Conservation (phyloP, 2,113 vertebrate species). For the Gasterosteus nipponicus region DNA sequence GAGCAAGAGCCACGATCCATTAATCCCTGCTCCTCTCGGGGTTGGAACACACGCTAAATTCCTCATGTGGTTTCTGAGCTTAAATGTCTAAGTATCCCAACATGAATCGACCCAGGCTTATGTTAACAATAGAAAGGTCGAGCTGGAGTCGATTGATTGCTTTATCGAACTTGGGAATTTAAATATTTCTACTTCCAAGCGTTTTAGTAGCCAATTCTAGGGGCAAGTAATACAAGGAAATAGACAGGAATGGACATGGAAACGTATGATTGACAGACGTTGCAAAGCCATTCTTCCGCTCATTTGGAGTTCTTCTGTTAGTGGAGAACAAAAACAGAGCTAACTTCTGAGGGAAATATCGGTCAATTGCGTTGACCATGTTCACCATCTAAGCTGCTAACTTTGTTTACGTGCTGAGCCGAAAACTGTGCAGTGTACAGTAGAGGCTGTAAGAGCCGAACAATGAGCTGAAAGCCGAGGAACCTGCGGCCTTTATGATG, state of each 20-base stretch:
- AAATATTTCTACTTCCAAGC: not conserved
- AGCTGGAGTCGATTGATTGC: not conserved
- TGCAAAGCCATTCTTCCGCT: not conserved
- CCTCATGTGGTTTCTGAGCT: constrained; percentile 20
- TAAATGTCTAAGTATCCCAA: constrained; percentile 11
- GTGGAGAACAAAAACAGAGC: no score
- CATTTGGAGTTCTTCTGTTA: not conserved
- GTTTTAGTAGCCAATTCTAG: not conserved
- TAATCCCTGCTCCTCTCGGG: constrained; percentile 34
- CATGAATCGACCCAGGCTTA: constrained; percentile 11
- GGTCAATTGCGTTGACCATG: not conserved
- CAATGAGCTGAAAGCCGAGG: not conserved
- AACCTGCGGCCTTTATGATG: not conserved
- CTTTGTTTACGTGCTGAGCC: no score
- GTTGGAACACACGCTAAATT: constrained; percentile 19
- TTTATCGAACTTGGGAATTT: constrained; percentile 14
- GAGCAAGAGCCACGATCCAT: constrained; percentile 39
- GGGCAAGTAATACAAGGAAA: not conserved
- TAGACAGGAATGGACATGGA: not conserved
- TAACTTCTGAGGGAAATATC: not conserved
- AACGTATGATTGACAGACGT: not conserved
- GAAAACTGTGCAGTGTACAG: not conserved
- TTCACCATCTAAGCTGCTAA: not conserved
- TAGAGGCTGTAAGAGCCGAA: not conserved
- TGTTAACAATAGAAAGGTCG: constrained; percentile 22